Evolutionary conservation across 2,113 vertebrate genomes (phyloP).

Genomic region (Columba livia): DNA sequence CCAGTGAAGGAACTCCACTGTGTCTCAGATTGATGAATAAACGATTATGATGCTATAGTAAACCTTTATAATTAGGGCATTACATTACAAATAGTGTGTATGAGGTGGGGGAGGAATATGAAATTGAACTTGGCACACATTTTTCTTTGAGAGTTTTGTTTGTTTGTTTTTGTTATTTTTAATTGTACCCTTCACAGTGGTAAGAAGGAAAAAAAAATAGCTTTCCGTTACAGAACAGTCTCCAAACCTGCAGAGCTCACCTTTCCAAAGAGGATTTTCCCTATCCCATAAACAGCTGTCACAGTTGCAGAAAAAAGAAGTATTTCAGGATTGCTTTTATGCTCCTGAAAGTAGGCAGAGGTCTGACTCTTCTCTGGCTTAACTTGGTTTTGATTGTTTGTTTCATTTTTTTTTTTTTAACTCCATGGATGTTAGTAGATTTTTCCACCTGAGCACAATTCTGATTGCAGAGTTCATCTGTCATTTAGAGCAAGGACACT

Average conservation of each 20-base stretch:
- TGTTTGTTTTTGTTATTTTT: background rate
- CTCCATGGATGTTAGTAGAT: background rate
- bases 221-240: background rate
- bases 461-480: background rate
- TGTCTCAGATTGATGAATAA: background rate
- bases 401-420: background rate
- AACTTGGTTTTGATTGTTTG: background rate
- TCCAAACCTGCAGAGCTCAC: background rate
- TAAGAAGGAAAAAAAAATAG: background rate
- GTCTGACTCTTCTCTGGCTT: background rate
- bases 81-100: background rate
- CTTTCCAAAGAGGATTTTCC: background rate
- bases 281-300: background rate
- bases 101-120: background rate
- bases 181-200: background rate
- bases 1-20: conserved; percentile 5
- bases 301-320: background rate
- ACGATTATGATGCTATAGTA: conserved; percentile 47
- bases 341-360: background rate
- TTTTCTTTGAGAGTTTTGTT: background rate
- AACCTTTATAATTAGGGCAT: conserved; percentile 52
- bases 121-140: background rate
- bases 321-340: background rate
- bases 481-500: background rate
- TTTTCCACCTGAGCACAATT: background rate